Evolutionary conservation across 2,888 invertebrate genomes (phyloP).

Genomic region (Eupithecia subfuscata): DNA sequence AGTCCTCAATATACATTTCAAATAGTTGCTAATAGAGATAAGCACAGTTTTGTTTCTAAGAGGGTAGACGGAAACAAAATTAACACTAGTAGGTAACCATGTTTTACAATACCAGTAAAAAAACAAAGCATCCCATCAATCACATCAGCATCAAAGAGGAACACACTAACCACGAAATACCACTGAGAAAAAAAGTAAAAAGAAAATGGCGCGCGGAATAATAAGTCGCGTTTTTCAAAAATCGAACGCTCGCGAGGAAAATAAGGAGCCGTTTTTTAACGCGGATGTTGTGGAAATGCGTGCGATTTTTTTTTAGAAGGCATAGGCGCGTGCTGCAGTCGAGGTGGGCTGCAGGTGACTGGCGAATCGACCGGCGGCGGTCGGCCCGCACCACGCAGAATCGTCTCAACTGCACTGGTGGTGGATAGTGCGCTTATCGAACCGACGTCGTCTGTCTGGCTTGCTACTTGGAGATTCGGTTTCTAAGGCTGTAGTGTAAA

Average conservation of each 20-base stretch:
- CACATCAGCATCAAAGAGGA: slow-evolving; percentile 56
- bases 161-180: slow-evolving; percentile 49
- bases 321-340: slow-evolving; percentile 61
- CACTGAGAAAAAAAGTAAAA: slow-evolving; percentile 36
- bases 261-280: neutral
- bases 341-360: slow-evolving; percentile 74
- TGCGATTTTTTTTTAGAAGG: slow-evolving; percentile 42
- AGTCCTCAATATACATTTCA: neutral
- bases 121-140: slow-evolving; percentile 46
- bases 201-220: slow-evolving; percentile 23
- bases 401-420: slow-evolving; percentile 51
- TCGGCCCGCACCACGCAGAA: slow-evolving; percentile 43
- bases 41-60: neutral
- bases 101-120: slow-evolving; percentile 46
- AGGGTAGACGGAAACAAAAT: neutral
- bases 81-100: neutral
- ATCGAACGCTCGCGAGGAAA: slow-evolving; percentile 16
- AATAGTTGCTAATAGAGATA: neutral
- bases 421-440: slow-evolving; percentile 60
- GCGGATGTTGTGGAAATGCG: slow-evolving; percentile 29
- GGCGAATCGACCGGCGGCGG: slow-evolving; percentile 48
- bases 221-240: slow-evolving; percentile 19
- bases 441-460: slow-evolving; percentile 46
- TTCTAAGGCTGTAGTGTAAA: neutral
- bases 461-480: slow-evolving; percentile 13